These are phyloP conservation scores for Brachyrhaphis roseni DNA, from an alignment of 2,797 vertebrate genomes.

Conservation along the genomic window DNA sequence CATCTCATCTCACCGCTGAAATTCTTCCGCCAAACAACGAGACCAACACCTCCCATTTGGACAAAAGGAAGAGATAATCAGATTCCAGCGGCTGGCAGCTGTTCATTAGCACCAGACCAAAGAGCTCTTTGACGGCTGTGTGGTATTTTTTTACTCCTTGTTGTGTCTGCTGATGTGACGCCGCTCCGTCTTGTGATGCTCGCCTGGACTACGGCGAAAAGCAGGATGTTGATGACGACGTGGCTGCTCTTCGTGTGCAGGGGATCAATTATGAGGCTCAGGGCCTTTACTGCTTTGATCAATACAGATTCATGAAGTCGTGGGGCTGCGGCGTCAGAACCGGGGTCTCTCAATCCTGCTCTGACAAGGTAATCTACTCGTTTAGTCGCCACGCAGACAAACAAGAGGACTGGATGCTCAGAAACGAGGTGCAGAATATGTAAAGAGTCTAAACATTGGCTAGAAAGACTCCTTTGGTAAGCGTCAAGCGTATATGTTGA, in stretches of 20 bases:
- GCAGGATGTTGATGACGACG: constrained; percentile 5
- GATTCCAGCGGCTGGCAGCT: constrained; percentile 7
- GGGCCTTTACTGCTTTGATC: constrained; percentile 69
- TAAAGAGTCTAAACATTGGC: constrained; percentile 4
- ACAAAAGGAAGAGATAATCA: constrained; percentile 1
- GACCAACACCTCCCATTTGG: not conserved
- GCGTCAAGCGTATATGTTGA: not conserved
- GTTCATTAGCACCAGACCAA: constrained; percentile 56
- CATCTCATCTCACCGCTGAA: constrained; percentile 24
- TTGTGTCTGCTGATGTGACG: constrained; percentile 30
- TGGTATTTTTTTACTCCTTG: constrained; percentile 39
- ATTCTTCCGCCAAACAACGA: not conserved
- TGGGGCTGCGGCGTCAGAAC: constrained; percentile 52
- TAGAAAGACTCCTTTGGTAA: not conserved
- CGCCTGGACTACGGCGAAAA: constrained; percentile 16
- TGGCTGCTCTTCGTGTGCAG: constrained; percentile 40
- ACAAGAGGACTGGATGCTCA: constrained; percentile 11
- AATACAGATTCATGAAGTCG: constrained; percentile 58
- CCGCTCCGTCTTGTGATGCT: constrained; percentile 14
- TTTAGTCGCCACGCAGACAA: constrained; percentile 30
- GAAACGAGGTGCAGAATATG: not conserved
- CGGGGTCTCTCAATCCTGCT: constrained; percentile 65
- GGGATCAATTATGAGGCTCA: constrained; percentile 49
- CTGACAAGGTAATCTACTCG: constrained; percentile 49
- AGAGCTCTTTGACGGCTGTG: constrained; percentile 16